Conservation (phyloP, 2,113 vertebrate species). For the Urocolius indicus region DNA sequence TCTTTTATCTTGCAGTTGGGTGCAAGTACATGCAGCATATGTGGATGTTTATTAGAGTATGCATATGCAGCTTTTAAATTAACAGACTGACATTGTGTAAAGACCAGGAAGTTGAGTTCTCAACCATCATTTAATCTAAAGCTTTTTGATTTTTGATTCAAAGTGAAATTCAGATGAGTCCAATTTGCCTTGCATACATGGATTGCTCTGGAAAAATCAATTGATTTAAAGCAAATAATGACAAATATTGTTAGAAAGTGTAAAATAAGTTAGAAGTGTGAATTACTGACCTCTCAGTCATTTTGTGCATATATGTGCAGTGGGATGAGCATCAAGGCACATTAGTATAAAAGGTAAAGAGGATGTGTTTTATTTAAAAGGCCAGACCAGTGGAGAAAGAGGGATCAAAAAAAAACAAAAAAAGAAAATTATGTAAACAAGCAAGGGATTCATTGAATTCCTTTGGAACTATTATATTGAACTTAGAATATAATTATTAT, state of each 20-base stretch:
- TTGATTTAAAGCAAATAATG: neutral
- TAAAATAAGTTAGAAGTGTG: neutral
- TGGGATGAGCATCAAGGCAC: neutral
- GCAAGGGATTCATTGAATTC: slow-evolving; percentile 7
- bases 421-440: neutral
- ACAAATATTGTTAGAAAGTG: neutral
- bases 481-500: slow-evolving; percentile 58
- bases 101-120: neutral
- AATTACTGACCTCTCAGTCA: neutral
- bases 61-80: slow-evolving; percentile 39
- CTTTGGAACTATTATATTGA: slow-evolving; percentile 28
- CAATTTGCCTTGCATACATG: neutral
- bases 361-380: neutral
- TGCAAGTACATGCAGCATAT: neutral
- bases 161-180: neutral
- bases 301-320: neutral
- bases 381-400: neutral
- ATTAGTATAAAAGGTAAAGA: neutral
- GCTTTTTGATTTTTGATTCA: slow-evolving; percentile 15
- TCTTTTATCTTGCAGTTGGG: slow-evolving; percentile 13
- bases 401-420: neutral
- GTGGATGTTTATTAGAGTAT: neutral
- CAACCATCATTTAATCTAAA: neutral
- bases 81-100: neutral
- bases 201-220: neutral